Evolutionary conservation across 2,888 invertebrate genomes (phyloP).

Genomic region (Cheilosia impressa): DNA sequence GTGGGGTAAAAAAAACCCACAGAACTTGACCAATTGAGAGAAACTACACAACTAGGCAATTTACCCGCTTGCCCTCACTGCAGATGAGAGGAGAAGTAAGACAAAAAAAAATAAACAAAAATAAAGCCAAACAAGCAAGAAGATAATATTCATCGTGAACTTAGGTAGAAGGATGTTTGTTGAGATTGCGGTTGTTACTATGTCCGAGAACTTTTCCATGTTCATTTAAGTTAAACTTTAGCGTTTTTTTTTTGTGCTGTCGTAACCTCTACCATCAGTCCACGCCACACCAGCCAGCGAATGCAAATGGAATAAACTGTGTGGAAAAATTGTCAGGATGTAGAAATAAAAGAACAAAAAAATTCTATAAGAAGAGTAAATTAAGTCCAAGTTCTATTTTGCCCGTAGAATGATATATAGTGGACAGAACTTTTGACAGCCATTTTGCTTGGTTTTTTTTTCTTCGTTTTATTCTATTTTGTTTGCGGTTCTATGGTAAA

Average conservation of each 20-base stretch:
- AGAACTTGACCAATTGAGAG: conserved; percentile 68
- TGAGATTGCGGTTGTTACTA: conserved; percentile 73
- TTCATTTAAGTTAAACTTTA: conserved; percentile 72
- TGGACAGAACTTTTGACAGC: conserved; percentile 68
- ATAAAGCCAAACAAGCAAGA: conserved; percentile 2
- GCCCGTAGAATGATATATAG: conserved; percentile 69
- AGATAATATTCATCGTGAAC: conserved; percentile 65
- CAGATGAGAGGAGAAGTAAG: background rate
- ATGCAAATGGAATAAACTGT: conserved; percentile 72
- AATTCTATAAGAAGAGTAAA: conserved; percentile 36
- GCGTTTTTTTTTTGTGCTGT: conserved; percentile 26
- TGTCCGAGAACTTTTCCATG: conserved; percentile 67
- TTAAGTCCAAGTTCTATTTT: conserved; percentile 59
- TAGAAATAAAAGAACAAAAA: conserved; percentile 30
- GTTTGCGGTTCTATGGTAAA: conserved; percentile 38
- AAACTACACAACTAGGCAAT: conserved; percentile 67
- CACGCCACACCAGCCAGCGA: background rate
- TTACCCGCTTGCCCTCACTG: conserved; percentile 11
- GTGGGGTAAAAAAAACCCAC: conserved; percentile 2
- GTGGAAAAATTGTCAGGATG: conserved; percentile 38
- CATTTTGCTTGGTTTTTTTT: conserved; percentile 31
- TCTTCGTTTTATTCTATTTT: background rate
- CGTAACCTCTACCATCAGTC: background rate
- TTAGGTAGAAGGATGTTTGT: conserved; percentile 66
- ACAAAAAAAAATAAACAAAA: background rate